Conservation (phyloP, 2,113 vertebrate genomes). For the Benitochromis conjunctus region DNA sequence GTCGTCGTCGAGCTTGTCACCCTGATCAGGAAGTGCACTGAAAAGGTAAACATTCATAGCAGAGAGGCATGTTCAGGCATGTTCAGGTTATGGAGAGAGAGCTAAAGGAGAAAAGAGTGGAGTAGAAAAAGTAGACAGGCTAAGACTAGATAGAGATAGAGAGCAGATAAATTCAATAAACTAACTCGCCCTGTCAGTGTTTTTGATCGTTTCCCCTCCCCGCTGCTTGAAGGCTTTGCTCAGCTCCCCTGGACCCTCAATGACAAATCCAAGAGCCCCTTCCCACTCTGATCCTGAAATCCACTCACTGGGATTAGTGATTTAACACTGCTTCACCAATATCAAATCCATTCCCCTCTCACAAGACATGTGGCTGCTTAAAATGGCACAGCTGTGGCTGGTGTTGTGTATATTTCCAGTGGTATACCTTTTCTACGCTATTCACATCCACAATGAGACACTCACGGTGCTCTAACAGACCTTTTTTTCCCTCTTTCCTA, state of each 20-base stretch:
- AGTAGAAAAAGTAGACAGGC: not conserved
- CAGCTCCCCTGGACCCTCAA: not conserved
- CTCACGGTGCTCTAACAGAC: not conserved
- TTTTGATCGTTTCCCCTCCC: not conserved
- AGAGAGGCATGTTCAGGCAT: not conserved
- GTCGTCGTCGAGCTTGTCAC: conserved; percentile 91
- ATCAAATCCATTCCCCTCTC: conserved; percentile 7
- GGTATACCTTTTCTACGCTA: not conserved
- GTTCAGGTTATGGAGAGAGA: not conserved
- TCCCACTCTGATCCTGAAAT: not conserved
- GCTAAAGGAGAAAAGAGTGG: not conserved
- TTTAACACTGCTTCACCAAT: conserved; percentile 14
- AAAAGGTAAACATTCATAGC: conserved; percentile 79
- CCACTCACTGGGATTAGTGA: not conserved
- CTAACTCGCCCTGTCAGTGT: conserved; percentile 24
- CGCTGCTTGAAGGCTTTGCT: conserved; percentile 29
- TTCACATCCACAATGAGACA: not conserved
- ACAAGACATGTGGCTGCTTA: not conserved
- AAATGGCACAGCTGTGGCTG: not conserved
- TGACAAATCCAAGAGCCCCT: not conserved
- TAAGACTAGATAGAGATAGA: not conserved
- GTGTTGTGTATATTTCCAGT: not conserved
- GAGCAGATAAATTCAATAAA: not conserved
- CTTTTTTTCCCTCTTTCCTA: not conserved
- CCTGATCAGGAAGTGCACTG: conserved; percentile 90